These are phyloP conservation scores for Pseudococcus viburni DNA, from an alignment of 2,888 invertebrate genomes.

Conservation along the genomic window DNA sequence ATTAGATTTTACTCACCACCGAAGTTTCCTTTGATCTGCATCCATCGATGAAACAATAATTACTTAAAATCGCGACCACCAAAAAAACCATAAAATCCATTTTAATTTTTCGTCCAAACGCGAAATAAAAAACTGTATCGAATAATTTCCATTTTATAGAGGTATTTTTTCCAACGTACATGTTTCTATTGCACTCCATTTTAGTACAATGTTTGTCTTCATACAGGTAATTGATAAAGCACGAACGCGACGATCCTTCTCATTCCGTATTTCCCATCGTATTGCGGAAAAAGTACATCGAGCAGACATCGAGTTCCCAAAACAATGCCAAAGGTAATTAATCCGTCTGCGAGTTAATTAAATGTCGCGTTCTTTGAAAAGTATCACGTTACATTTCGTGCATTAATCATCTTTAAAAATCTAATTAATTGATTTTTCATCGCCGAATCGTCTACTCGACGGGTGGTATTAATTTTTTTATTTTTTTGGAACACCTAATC, in stretches of 20 bases:
- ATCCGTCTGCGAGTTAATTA: constrained; percentile 21
- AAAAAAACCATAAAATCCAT: constrained; percentile 26
- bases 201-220: constrained; percentile 23
- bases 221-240: constrained; percentile 51
- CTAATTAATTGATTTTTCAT: neutral
- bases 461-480: neutral
- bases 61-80: constrained; percentile 15
- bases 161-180: neutral
- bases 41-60: constrained; percentile 54
- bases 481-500: constrained; percentile 48
- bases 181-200: constrained; percentile 34
- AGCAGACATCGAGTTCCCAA: constrained; percentile 38
- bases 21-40: constrained; percentile 58
- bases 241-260: constrained; percentile 3
- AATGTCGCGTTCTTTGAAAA: neutral
- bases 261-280: constrained; percentile 15
- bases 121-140: neutral
- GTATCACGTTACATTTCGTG: neutral
- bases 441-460: neutral
- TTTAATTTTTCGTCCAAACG: constrained; percentile 35
- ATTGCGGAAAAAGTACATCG: constrained; percentile 20
- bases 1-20: constrained; percentile 31
- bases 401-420: neutral
- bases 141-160: constrained; percentile 19
- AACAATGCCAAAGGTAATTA: constrained; percentile 8